Base-by-base conservation (phyloP, 2,797 vertebrate genomes). In the Sphenopsis melanotis region DNA sequence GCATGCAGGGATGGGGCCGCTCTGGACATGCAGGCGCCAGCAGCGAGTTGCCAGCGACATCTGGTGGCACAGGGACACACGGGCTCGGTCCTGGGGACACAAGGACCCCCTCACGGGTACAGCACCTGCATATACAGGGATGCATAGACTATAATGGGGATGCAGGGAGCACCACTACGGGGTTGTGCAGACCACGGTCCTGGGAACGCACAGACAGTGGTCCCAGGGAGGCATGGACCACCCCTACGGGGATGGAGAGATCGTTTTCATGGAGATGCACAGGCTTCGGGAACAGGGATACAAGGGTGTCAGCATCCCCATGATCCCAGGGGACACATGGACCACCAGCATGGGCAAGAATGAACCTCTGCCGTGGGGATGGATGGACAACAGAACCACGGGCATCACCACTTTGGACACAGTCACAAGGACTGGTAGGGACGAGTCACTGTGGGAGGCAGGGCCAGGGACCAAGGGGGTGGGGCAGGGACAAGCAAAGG, bases 21-120 rank as follows among this genome's bases (percentile, higher is more conserved):
- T 81, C 63, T 2, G 2, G 30, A 24, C 30, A 57, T 0, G 50
- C 64, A 56, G 53, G 55, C 11, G 4, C 77, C 56, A 94, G 87
- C 50, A 11, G 66, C 18, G 72, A 94, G 74, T 55, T 92, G 79
- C 69, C 95, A 94, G 95, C 86, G 95, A 97, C 97, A 96, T 78
- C 97, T 96, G 89, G 94, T 88, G 96, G 96, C 89, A 88, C 37
- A 49, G n/a, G n/a, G 46, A 93, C 75, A 94, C 18, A 64, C 19
- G 27, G 53, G 18, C 59, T 65, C 3, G 0, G 64, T 70, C 42
- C 44, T 39, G 56, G 18, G 57, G 57, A 84, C 36, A 29, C 32
- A 2, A 0, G 2, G 64, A 70, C 21, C 63, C 66, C 53, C 30
- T 49, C 9, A 2, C 4, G n/a, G 30, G 53, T 37, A 74, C 24